Evolutionary conservation across 1,140 invertebrate genomes (phyloP), one percentile per base, ranked within the genome.

Genomic region (Drosophila willistoni): DNA sequence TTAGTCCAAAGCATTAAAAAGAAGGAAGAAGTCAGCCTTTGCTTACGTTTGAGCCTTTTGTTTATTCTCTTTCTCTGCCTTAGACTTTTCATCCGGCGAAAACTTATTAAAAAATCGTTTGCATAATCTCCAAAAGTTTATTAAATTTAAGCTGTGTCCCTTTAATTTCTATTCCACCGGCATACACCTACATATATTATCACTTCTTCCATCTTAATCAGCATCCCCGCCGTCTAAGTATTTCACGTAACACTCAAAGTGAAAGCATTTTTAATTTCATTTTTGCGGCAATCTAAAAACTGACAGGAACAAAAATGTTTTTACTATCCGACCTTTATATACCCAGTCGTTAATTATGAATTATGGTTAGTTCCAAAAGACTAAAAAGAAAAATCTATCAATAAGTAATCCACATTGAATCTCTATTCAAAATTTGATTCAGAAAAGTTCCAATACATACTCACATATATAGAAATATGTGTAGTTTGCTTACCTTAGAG

Each of bases 241-340:
- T 36, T 13, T 13, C 25, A 36, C 33, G 33, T 51, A 51, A 51
- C 14, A 59, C 29, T 17, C 56, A 60, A 71, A 66, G 56, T 82
- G 68, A 80, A 83, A 87, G 83, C 83, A 73, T 80, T 87, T 86
- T 87, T 89, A 89, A 89, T 89, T 83, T 80, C 59, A 64, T 82
- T 79, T 87, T 29, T 70, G 41, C 44, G 41, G 25, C 55, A 34
- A 34, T 51, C 44, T 51, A 12, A 51, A 10, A 51, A 51, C 44
- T 51, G 44, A 51, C 44, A 51, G 44, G 9, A 12, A 7, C 44
- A 14, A 51, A 22, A 22, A 51, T 12, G 17, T 12, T 10, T 3
- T 2, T 22, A 10, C 10, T 51, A 51, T 22, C 6, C 44, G 44
- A 51, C 44, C 19, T 12, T 7, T 3, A 51, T 14, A 51, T 51